Conservation (phyloP, 2,888 invertebrate genomes). For the Drosophila mimetica region DNA sequence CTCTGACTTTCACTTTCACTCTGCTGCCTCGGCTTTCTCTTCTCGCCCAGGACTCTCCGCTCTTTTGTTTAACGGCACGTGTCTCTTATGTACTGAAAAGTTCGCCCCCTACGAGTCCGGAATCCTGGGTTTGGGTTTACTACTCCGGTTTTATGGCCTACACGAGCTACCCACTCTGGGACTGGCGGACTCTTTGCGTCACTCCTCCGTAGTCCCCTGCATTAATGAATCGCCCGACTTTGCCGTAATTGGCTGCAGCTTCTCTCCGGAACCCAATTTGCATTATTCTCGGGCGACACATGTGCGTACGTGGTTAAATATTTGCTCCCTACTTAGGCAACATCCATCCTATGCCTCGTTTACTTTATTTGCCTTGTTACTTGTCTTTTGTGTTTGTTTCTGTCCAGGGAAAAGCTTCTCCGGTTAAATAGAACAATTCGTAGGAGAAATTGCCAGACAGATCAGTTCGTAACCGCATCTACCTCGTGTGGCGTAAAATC, state of each 20-base stretch:
- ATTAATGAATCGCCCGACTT: conserved; percentile 33
- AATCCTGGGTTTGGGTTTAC: conserved; percentile 6
- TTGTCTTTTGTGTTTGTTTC: conserved; percentile 4
- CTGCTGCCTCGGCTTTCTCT: conserved; percentile 32
- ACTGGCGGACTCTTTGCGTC: conserved; percentile 26
- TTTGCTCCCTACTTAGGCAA: conserved; percentile 37
- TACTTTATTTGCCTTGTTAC: conserved; percentile 31
- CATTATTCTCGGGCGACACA: conserved; percentile 43
- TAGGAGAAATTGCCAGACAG: conserved; percentile 43
- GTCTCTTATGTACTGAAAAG: conserved; percentile 34
- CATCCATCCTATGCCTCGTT: conserved; percentile 5
- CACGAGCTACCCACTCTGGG: conserved; percentile 63
- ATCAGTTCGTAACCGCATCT: conserved; percentile 60
- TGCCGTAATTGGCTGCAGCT: conserved; percentile 42
- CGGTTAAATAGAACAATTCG: conserved; percentile 24
- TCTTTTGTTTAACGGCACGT: conserved; percentile 28
- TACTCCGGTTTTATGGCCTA: conserved; percentile 67
- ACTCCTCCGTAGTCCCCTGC: conserved; percentile 29
- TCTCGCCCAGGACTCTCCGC: conserved; percentile 7
- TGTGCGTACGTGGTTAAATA: conserved; percentile 43
- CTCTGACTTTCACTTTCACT: conserved; percentile 28
- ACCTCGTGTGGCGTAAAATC: conserved; percentile 55
- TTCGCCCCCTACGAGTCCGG: neutral
- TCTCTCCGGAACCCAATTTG: conserved; percentile 34
- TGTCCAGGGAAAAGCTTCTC: conserved; percentile 27